Evolutionary conservation across 1,140 invertebrate species (phyloP).

Genomic region (Oncopodura yosiiana): DNA sequence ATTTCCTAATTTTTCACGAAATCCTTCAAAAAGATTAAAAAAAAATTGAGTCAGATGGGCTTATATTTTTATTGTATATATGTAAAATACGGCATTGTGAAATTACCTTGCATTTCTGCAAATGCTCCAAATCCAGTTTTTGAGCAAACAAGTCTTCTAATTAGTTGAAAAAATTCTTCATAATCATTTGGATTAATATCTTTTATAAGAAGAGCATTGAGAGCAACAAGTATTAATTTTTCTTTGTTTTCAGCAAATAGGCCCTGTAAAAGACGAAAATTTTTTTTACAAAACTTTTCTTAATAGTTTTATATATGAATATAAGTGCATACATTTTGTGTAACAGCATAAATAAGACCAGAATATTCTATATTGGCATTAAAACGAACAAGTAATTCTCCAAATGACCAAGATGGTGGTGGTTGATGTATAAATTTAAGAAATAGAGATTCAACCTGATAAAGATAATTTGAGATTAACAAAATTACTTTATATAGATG

Average conservation of each 20-base stretch:
- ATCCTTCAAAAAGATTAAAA: constrained; percentile 49
- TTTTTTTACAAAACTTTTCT: neutral
- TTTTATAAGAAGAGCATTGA: constrained; percentile 63
- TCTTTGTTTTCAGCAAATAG: constrained; percentile 98
- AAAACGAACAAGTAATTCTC: constrained; percentile 68
- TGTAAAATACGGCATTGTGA: neutral
- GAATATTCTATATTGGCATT: constrained; percentile 97
- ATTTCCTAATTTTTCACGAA: constrained; percentile 86
- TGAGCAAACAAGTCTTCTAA: constrained; percentile 84
- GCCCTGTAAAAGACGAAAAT: constrained; percentile 51
- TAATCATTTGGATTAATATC: constrained; percentile 53
- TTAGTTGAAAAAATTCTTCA: constrained; percentile 88
- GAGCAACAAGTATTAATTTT: constrained; percentile 75
- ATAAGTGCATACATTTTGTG: constrained; percentile 71
- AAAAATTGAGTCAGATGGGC: neutral
- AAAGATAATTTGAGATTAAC: constrained; percentile 13
- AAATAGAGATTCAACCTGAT: constrained; percentile 66
- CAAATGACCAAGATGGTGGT: constrained; percentile 49
- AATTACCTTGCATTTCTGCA: constrained; percentile 70
- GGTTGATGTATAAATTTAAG: constrained; percentile 70
- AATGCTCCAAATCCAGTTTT: constrained; percentile 97
- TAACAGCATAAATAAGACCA: constrained; percentile 88
- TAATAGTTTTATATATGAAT: neutral
- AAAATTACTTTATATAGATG: neutral
- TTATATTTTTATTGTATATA: constrained; percentile 6